Base-by-base conservation (phyloP, 2,888 invertebrate species). In the Cancer borealis region DNA sequence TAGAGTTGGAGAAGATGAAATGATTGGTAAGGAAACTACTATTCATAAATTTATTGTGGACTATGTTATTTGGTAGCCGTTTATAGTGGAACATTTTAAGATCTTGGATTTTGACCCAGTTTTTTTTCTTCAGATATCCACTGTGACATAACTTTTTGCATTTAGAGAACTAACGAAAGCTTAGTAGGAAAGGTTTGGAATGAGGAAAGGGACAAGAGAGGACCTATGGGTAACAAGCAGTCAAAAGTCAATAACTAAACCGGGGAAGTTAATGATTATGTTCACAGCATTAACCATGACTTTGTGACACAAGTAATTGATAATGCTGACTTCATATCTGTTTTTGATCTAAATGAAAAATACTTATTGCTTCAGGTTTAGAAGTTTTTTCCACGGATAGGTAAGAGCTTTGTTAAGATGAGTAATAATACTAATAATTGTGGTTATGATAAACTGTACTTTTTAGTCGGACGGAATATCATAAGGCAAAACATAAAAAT, bases 401-500 rank as follows among this genome's bases (percentile, higher is more conserved):
- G 26, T 84, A 84, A 84, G 30, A 84, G 10, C 30, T 84, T 30
- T 84, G n/a, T 84, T 84, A 84, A 84, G 10, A n/a, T 17, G 21
- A 84, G 84, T 84, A 84, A 84, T 84, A 26, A 84, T 84, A 26
- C n/a, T 39, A 39, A 39, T 39, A 39, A 1, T 0, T 39, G 2
- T 39, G 39, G 39, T 39, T 39, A 39, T 39, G 30, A 84, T 30
- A 84, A 84, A 84, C 84, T 3, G 30, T 84, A 6, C 5, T 84
- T 10, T n/a, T 26, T 21, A 84, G 84, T 84, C 8, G 26, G 21
- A 84, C 2, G n/a, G 84, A 84, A 4, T 84, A 84, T 21, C n/a
- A 84, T 84, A 84, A 84, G 30, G 84, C 84, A 10, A 84, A n/a
- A 21, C 84, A 84, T 84, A 84, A 84, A 3, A n/a, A 84, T 84